A percentile compares a stretch with the other conserved stretches of the same genome.
Evolutionary conservation across 2,888 invertebrate species (phyloP).

Genomic region (Neoascia interrupta): DNA sequence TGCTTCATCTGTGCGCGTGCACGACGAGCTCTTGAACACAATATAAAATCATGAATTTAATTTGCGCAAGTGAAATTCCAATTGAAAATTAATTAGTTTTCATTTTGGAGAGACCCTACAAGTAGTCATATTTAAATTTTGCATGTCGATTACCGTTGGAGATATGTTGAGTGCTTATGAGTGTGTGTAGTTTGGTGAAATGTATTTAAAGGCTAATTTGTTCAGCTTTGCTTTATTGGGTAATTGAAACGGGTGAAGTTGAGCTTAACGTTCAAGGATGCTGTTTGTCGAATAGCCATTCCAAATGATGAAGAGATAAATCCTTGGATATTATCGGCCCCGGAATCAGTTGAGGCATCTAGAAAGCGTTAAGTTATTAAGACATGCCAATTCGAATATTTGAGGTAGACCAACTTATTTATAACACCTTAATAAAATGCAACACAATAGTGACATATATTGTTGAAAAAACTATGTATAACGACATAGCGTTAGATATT

Average conservation of each 20-base stretch:
- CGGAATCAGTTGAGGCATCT: too few relatives aligned
- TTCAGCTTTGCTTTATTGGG: background rate
- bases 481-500: too few relatives aligned
- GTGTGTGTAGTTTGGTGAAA: background rate
- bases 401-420: too few relatives aligned
- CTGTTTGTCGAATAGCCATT: too few relatives aligned
- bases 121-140: conserved; percentile 58
- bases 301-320: too few relatives aligned
- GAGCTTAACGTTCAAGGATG: too few relatives aligned
- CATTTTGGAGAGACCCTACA: conserved; percentile 35
- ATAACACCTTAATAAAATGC: too few relatives aligned
- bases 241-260: background rate
- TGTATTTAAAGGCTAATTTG: conserved; percentile 16
- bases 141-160: conserved; percentile 42
- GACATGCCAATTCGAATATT: too few relatives aligned
- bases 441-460: too few relatives aligned
- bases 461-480: too few relatives aligned
- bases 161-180: background rate
- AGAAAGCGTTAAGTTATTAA: too few relatives aligned
- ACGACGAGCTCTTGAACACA: conserved; percentile 26
- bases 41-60: conserved; percentile 61
- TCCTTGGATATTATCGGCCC: too few relatives aligned
- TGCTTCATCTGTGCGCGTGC: background rate
- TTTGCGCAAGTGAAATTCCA: conserved; percentile 61
- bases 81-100: conserved; percentile 68